Conservation (phyloP, 2,797 vertebrate genomes). For the Onychomys arenicola region DNA sequence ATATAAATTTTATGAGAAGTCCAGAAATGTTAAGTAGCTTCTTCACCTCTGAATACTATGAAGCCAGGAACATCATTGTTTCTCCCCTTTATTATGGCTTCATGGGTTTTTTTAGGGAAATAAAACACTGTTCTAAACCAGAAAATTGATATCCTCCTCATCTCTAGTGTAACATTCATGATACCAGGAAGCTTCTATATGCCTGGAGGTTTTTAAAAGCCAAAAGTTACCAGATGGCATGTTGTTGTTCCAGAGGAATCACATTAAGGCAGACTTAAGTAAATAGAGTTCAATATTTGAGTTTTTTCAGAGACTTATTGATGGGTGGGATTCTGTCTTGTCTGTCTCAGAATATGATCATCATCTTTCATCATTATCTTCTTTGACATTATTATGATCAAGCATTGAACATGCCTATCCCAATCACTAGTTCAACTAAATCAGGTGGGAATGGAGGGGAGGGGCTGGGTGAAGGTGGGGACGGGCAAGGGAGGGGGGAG, state of each 20-base stretch:
- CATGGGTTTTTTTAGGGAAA: not conserved
- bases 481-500: no score
- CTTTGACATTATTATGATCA: no score
- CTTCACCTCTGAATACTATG: not conserved
- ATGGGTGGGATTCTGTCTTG: not conserved
- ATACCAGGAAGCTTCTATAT: not conserved
- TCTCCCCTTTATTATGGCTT: not conserved
- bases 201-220: not conserved
- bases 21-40: not conserved
- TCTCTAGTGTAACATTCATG: not conserved
- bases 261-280: not conserved
- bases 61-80: not conserved
- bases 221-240: not conserved
- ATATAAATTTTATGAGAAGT: not conserved
- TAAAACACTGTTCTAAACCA: not conserved
- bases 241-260: not conserved
- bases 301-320: not conserved
- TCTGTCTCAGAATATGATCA: not conserved
- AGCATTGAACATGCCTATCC: not conserved
- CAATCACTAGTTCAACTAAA: not conserved
- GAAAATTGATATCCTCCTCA: not conserved
- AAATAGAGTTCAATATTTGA: not conserved
- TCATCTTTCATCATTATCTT: no score
- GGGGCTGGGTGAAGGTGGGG: no score
- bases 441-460: no score